Percentiles rank a stretch among this genome's conserved stretches.
phyloP scores from a whole-genome alignment of 2,113 vertebrate genomes.

The Circaetus gallicus region DNA sequence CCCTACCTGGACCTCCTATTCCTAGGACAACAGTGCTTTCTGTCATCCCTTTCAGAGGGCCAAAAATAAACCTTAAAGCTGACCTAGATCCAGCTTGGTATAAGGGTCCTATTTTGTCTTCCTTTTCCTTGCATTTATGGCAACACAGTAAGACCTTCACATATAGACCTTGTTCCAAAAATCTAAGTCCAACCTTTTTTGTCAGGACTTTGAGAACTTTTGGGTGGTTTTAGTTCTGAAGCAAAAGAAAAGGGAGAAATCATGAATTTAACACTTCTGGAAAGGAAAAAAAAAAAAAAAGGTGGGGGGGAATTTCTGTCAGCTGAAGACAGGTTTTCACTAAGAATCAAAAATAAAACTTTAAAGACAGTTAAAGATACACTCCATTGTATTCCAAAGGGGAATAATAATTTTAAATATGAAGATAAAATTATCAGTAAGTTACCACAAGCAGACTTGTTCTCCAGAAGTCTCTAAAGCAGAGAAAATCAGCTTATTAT shows the following conservation, averaged over 20 bases:
- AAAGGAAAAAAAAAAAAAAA: neutral
- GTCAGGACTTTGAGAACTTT: neutral
- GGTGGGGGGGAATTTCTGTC: neutral
- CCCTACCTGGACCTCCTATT: neutral
- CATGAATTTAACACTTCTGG: rapidly evolving
- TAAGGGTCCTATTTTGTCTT: neutral
- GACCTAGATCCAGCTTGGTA: neutral
- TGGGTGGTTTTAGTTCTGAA: neutral
- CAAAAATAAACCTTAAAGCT: neutral
- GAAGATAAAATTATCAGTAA: neutral
- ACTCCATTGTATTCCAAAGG: neutral
- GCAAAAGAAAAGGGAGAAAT: neutral
- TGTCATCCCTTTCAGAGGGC: neutral
- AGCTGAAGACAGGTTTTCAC: neutral
- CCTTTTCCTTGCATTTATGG: neutral
- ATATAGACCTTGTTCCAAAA: neutral
- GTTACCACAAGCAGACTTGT: neutral
- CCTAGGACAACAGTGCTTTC: neutral
- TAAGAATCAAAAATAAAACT: neutral
- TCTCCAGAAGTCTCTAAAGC: neutral
- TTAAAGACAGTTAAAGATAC: neutral
- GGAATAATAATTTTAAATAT: neutral
- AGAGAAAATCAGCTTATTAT: neutral
- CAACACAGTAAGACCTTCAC: neutral
- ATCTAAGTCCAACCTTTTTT: neutral